Base-by-base conservation (phyloP, 2,888 invertebrate genomes). In the Latheticus oryzae region DNA sequence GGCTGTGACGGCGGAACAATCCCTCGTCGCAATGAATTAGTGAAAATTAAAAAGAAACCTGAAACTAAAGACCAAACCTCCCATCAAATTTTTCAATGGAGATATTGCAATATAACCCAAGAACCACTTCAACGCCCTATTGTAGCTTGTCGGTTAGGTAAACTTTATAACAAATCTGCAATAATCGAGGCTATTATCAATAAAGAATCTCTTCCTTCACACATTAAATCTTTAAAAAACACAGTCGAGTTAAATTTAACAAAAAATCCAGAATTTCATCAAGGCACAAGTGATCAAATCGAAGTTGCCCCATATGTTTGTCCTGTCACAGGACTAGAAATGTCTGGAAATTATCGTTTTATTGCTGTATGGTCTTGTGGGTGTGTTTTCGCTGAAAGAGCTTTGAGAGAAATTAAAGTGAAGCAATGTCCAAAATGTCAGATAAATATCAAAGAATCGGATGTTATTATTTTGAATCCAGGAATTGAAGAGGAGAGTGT, bases 51-150 rank as follows among this genome's bases (percentile, higher is more conserved):
- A 74, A 87, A 88, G 77, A 89, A 87, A 73, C 84, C 84, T 17
- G 89, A 90, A 79, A 83, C 87, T 92, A 95, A 97, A 88, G 97
- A 97, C 76, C 97, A 95, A 82, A 90, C 92, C 75, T 89, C 97
- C 0, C 96, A 96, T 74, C 82, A 93, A 33, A 90, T 91, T 16
- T 96, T 95, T 69, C 92, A 93, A 72, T 99, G 98, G 98, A 87
- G 89, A 55, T 93, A 95, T 76, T 99, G 99, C 76, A 88, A 94
- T 2, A 82, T 98, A 50, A 91, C 93, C 0, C 97, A 98, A 74
- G 87, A 93, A 74, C 86, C 87, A 0, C 78, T 98, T 8, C 88
- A 90, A 74, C 81, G 85, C 64, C 98, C 98, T 0, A 87, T 98
- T 43, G 96, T 95, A 2, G 90, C 93, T 32, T 98, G 97, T 78